Conservation (phyloP, 2,888 invertebrate species). For the Zele albiditarsus region DNA sequence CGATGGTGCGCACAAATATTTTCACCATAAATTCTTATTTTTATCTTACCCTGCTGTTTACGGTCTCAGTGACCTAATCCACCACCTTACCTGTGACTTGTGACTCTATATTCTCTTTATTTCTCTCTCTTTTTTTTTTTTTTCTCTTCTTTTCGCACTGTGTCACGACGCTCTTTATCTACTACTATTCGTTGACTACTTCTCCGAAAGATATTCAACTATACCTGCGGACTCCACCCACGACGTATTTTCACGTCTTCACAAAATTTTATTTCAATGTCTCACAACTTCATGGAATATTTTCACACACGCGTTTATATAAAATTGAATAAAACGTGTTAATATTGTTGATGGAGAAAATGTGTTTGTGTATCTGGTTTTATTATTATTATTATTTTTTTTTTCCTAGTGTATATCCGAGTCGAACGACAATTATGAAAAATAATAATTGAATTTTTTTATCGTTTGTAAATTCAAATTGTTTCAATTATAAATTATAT, state of each 20-base stretch:
- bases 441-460: too few species aligned
- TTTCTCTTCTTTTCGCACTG: conserved; percentile 1
- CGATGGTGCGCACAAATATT: conserved; percentile 63
- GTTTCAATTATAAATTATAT: too few species aligned
- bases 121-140: conserved; percentile 23
- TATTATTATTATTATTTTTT: neutral
- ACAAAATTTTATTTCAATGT: conserved; percentile 21
- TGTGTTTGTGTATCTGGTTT: neutral
- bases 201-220: conserved; percentile 10
- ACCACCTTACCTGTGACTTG: conserved; percentile 35
- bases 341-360: conserved; percentile 1
- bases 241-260: conserved; percentile 18
- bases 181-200: conserved; percentile 13
- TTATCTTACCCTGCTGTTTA: conserved; percentile 64
- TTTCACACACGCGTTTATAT: conserved; percentile 31
- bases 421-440: neutral
- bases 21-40: conserved; percentile 67
- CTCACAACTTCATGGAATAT: conserved; percentile 16
- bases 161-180: neutral
- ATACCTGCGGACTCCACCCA: conserved; percentile 33
- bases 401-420: neutral
- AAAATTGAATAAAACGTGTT: neutral
- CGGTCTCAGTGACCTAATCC: conserved; percentile 63
- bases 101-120: conserved; percentile 35
- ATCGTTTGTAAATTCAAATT: too few species aligned